Evolutionary conservation across 2,888 invertebrate species (phyloP).

Genomic region (Drosophila nr. fundita): DNA sequence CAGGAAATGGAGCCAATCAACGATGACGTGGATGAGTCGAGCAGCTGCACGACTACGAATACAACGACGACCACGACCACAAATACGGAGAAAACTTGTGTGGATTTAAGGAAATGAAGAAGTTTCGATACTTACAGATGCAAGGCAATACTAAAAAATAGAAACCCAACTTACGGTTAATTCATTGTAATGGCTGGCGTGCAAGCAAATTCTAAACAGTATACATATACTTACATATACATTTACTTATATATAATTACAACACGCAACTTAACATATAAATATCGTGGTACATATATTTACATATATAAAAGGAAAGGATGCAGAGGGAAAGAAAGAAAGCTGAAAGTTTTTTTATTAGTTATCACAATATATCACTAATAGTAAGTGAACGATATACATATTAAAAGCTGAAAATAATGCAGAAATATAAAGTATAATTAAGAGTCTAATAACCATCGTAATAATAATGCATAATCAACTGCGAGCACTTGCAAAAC

Average conservation of each 20-base stretch:
- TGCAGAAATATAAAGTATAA: slow-evolving; percentile 69
- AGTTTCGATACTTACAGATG: slow-evolving; percentile 33
- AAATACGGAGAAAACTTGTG: slow-evolving; percentile 70
- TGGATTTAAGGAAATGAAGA: slow-evolving; percentile 56
- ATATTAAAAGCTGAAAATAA: slow-evolving; percentile 75
- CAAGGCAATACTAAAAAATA: slow-evolving; percentile 58
- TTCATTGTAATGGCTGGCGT: slow-evolving; percentile 37
- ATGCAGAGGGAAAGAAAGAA: slow-evolving; percentile 26
- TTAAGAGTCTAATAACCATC: slow-evolving; percentile 59
- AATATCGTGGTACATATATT: slow-evolving; percentile 46
- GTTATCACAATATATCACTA: slow-evolving; percentile 62
- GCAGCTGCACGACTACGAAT: slow-evolving; percentile 65
- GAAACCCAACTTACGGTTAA: slow-evolving; percentile 33
- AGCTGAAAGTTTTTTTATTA: slow-evolving; percentile 67
- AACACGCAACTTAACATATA: slow-evolving; percentile 52
- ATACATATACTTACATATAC: slow-evolving; percentile 56
- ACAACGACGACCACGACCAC: slow-evolving; percentile 69
- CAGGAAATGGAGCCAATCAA: slow-evolving; percentile 86
- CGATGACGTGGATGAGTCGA: slow-evolving; percentile 64
- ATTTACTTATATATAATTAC: slow-evolving; percentile 53
- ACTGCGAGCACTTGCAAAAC: slow-evolving; percentile 57
- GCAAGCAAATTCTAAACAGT: slow-evolving; percentile 58
- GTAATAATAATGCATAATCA: slow-evolving; percentile 56
- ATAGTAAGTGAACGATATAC: slow-evolving; percentile 59
- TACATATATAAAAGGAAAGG: slow-evolving; percentile 1